Evolutionary conservation across 1,140 invertebrate species (phyloP).

Genomic region (Tetramorium simillimum): DNA sequence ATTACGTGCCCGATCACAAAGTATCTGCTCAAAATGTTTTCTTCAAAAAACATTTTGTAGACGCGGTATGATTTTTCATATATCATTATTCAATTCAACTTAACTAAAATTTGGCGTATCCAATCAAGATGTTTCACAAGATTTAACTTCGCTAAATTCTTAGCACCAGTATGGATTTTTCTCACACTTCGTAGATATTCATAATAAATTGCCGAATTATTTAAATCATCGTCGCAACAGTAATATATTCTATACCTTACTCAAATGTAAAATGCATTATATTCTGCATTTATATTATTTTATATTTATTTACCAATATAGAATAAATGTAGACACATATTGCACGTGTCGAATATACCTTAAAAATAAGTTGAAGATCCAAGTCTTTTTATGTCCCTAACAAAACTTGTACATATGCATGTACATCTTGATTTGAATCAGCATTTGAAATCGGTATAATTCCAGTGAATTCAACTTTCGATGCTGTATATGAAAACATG

Average conservation of each 20-base stretch:
- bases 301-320: slow-evolving; percentile 50
- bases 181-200: background rate
- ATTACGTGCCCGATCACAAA: background rate
- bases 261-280: slow-evolving; percentile 54
- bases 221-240: slow-evolving; percentile 35
- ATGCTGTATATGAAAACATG: background rate
- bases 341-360: slow-evolving; percentile 51
- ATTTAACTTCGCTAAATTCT: background rate
- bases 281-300: slow-evolving; percentile 12
- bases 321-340: slow-evolving; percentile 57
- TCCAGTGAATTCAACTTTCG: slow-evolving; percentile 22
- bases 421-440: slow-evolving; percentile 25
- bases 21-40: background rate
- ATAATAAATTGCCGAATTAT: background rate
- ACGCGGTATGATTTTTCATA: background rate
- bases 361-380: slow-evolving; percentile 48
- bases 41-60: background rate
- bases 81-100: background rate
- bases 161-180: slow-evolving; percentile 23
- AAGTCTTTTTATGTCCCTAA: slow-evolving; percentile 37
- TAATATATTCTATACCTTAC: slow-evolving; percentile 48
- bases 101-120: background rate
- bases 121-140: background rate
- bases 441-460: slow-evolving; percentile 14
- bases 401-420: slow-evolving; percentile 26